Evolutionary conservation across 2,888 invertebrate species (phyloP), one percentile per base, ranked within the genome.

Genomic region (Hydroisotoma schaefferi): DNA sequence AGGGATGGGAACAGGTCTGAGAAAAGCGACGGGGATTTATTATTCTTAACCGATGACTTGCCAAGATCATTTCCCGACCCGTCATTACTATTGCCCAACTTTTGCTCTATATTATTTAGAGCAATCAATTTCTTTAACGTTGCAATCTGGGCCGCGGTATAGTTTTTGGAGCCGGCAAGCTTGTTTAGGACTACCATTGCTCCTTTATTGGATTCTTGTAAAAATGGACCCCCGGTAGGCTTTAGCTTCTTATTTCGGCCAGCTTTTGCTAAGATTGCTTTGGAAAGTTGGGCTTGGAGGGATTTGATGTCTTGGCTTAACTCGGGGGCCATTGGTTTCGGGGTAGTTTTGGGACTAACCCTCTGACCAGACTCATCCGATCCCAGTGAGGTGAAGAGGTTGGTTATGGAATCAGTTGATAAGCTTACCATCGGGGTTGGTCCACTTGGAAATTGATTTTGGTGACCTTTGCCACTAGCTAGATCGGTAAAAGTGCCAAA

Each of bases 101-200:
- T 70, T 37, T 62, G 54, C 49, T 70, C 70, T 23, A 70, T 55
- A 29, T 68, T 65, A 48, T 70, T 68, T 18, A 70, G 56, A 26
- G 67, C 64, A 5, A 70, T 53, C 8, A 70, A 51, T 27, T 70
- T 70, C 53, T 63, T 63, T 33, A 70, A 55, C 5, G 70, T 67
- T 29, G 65, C 67, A 3, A 70, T 33, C 59, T 70, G 70, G 23
- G 61, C 46, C 0, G 61, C 20, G 1, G 63, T 67, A 26, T 68
- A 68, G 46, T 63, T 70, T 18, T 68, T 65, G 0, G 53, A 51
- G 40, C 59, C 58, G 2, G 63, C 58, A 0, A 63, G 20, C 22
- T 53, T 55, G 18, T 55, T 44, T 18, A 63, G 49, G 37, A 63
- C 55, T 1, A 27, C 25, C 10, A 61, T 26, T 15, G 61, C 57